A percentile compares a stretch with the other conserved stretches of the same genome.
Evolutionary conservation across 2,113 vertebrate species (phyloP).

Genomic region (Cottus gobio): DNA sequence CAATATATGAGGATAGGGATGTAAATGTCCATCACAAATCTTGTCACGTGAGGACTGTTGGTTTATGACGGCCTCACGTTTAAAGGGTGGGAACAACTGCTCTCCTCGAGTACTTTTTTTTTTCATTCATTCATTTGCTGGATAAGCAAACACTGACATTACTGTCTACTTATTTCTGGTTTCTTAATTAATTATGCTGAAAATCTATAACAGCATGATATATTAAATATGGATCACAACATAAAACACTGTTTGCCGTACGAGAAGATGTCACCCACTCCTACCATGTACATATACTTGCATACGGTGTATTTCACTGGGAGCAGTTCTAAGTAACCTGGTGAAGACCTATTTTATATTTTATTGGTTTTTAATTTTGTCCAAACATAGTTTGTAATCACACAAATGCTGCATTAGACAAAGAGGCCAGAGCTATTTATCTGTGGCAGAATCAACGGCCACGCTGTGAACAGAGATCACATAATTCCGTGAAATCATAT

Average conservation of each 20-base stretch:
- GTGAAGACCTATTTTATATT: too few species aligned
- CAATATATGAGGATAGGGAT: neutral
- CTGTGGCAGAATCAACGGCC: neutral
- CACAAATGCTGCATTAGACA: neutral
- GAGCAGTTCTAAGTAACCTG: too few species aligned
- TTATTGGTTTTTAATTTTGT: neutral
- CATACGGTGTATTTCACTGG: neutral
- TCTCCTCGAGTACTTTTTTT: neutral
- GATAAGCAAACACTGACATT: neutral
- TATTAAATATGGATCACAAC: neutral
- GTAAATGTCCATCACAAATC: neutral
- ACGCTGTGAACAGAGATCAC: neutral
- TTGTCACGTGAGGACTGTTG: too few species aligned
- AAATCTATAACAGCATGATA: neutral
- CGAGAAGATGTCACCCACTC: neutral
- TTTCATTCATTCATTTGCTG: neutral
- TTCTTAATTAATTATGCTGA: neutral
- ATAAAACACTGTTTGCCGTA: neutral
- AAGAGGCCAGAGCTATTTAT: neutral
- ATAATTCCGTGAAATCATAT: neutral
- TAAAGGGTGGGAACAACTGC: too few species aligned
- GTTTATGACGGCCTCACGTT: too few species aligned
- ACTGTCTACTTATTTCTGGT: neutral
- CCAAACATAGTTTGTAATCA: neutral
- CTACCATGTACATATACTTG: neutral